A percentile compares a stretch with the other conserved stretches of the same genome.
Evolutionary conservation across 2,797 vertebrate species (phyloP).

Genomic region (Phataginus tricuspis): DNA sequence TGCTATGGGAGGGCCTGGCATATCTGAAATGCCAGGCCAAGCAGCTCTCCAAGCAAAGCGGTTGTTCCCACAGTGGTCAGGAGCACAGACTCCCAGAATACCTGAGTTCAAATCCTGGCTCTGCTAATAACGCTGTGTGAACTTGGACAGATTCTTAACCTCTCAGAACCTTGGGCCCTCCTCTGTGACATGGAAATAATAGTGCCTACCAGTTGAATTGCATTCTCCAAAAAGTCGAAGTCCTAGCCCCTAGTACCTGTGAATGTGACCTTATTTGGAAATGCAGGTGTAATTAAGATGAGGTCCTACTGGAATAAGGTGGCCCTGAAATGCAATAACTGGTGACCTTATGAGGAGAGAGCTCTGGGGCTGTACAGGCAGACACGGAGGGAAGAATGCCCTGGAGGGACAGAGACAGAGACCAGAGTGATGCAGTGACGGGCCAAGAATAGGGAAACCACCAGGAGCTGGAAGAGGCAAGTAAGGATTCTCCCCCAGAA

Average conservation of each 20-base stretch:
- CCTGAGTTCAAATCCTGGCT: background rate
- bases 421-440: background rate
- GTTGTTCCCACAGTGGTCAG: background rate
- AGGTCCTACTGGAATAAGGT: background rate
- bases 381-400: background rate
- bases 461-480: background rate
- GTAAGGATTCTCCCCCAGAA: background rate
- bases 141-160: background rate
- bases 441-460: background rate
- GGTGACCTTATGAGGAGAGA: background rate
- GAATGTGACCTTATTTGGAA: background rate
- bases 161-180: background rate
- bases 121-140: background rate
- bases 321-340: background rate
- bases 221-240: background rate
- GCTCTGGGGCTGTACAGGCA: background rate
- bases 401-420: background rate
- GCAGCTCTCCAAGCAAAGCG: background rate
- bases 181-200: background rate
- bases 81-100: background rate
- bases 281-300: background rate
- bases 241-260: background rate
- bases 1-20: fast-evolving
- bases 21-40: background rate
- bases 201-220: background rate